A percentile compares a stretch with the other conserved stretches of the same genome.
Evolutionary conservation across 2,888 invertebrate genomes (phyloP).

Genomic region (Seira ritae): DNA sequence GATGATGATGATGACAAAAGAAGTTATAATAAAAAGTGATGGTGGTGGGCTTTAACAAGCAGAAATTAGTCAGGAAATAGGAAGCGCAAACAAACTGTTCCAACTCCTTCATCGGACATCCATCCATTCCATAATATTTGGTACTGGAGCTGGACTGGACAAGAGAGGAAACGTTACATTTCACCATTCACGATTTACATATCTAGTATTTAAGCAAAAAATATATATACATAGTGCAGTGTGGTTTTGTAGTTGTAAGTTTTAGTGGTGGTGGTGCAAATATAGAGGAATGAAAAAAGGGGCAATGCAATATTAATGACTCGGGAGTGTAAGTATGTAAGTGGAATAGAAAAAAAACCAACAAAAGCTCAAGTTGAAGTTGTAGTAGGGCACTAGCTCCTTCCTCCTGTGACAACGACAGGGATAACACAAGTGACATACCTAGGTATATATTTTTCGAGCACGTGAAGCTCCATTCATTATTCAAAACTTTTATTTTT

Average conservation of each 20-base stretch:
- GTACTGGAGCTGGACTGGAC: not conserved
- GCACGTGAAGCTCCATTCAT: too few species aligned
- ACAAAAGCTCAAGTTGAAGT: not conserved
- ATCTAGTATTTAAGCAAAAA: too few species aligned
- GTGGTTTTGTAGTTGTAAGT: not conserved
- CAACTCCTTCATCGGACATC: not conserved
- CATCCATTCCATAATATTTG: not conserved
- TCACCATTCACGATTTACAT: too few species aligned
- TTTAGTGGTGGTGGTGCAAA: not conserved
- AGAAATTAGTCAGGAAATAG: slow-evolving; percentile 17
- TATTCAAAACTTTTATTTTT: too few species aligned
- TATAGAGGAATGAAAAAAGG: not conserved
- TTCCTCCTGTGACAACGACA: too few species aligned
- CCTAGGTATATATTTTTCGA: too few species aligned
- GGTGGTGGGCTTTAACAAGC: slow-evolving; percentile 14
- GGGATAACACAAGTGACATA: too few species aligned
- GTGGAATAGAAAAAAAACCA: slow-evolving; percentile 6
- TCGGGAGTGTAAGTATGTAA: slow-evolving; percentile 3
- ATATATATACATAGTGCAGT: not conserved
- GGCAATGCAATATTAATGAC: slow-evolving; percentile 21
- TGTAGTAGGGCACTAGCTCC: not conserved
- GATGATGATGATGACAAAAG: not conserved
- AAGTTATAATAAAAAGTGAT: slow-evolving; percentile 22
- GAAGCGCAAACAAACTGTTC: slow-evolving; percentile 7
- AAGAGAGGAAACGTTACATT: not conserved